A percentile compares a stretch with the other conserved stretches of the same genome.
These are phyloP conservation scores for Papilio polytes DNA, from an alignment of 1,140 invertebrate species.

Conservation along the genomic window DNA sequence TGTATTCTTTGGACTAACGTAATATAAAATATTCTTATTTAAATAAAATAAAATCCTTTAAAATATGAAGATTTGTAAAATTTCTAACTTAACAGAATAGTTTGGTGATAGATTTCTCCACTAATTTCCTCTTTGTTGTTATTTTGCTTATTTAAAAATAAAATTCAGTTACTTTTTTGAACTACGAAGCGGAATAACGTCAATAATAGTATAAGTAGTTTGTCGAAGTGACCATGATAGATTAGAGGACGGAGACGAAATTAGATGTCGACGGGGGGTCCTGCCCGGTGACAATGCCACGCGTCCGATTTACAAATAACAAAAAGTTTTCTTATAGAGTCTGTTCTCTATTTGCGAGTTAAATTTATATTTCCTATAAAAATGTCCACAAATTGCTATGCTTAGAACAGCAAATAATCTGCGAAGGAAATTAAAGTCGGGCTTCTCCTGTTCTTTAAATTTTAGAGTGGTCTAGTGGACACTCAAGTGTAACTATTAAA, in stretches of 20 bases:
- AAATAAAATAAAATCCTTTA: not conserved
- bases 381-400: not conserved
- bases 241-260: slow-evolving; percentile 47
- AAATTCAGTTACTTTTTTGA: not conserved
- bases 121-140: not conserved
- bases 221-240: slow-evolving; percentile 38
- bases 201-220: slow-evolving; percentile 24
- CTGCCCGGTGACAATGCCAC: slow-evolving; percentile 61
- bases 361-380: slow-evolving; percentile 32
- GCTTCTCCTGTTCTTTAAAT: not conserved
- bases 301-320: slow-evolving; percentile 50
- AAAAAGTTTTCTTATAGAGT: slow-evolving; percentile 41
- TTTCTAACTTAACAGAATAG: too few relatives aligned
- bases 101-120: not conserved
- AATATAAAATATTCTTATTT: not conserved
- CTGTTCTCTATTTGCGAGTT: slow-evolving; percentile 26
- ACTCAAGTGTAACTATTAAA: too few relatives aligned
- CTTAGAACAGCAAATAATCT: not conserved
- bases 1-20: not conserved
- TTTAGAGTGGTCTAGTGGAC: not conserved
- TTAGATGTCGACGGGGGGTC: slow-evolving; percentile 66
- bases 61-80: not conserved
- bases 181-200: not conserved
- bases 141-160: not conserved
- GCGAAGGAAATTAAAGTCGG: not conserved